Evolutionary conservation across 2,113 vertebrate species (phyloP), one percentile per base, ranked within the genome.

Genomic region (Psilopogon haemacephalus): DNA sequence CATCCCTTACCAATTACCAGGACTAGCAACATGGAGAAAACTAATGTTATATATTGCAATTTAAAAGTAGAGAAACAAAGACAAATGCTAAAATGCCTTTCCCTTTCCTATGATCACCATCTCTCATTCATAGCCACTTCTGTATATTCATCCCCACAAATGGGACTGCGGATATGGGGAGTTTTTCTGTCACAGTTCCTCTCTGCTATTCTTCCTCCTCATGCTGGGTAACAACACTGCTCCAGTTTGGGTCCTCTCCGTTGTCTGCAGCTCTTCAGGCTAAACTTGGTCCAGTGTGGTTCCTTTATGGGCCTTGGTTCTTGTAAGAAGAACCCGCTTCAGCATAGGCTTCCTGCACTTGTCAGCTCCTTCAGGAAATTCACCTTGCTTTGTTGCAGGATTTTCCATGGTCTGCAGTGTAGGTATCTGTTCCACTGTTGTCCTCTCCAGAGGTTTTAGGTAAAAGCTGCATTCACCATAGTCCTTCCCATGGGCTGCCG

Each of bases 151-250:
- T 11, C 10, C 8, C 26, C 3, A 1, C 38, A 32, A 62, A 15
- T 56, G 30, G 8, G 3, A 1, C 14, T 37, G 18, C 2, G 11
- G 1, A 7, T 44, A 14, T 10, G 21, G 13, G 8, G 12, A 64
- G 12, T 64, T 37, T 37, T 32, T 46, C 26, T 40, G 28, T 0
- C 0, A 19, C 0, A 0, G 19, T 63, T 63, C 18, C 5, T 42
- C 6, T 54, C 11, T 71, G 15, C 12, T 1, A 0, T 84, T 11
- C 16, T 84, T 84, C 52, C 12, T 67, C 21, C 26, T 74, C 21
- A 37, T 1, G 0, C 16, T 48, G 67, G 24, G 33, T 23, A 60
- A 33, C 54, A 54, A 8, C 8, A 23, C 7, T 77, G 23, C 35
- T 35, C 6, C 17, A 60, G 0, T 28, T 8, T 72, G 16, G 2